phyloP scores from a whole-genome alignment of 2,888 invertebrate species.

The Chaetoderma sp. region DNA sequence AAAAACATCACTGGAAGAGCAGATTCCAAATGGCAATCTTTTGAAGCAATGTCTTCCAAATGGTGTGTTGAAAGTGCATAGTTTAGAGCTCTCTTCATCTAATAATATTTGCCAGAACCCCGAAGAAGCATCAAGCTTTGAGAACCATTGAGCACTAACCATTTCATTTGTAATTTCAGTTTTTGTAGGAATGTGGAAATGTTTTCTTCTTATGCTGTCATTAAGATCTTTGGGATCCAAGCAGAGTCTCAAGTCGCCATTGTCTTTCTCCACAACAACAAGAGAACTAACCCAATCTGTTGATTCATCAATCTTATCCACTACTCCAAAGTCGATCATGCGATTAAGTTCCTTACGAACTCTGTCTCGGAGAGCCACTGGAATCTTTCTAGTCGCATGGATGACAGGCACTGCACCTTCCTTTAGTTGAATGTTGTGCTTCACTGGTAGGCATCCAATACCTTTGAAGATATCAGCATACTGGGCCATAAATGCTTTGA shows the following conservation, averaged over 20 bases:
- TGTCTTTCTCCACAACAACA: conserved; percentile 31
- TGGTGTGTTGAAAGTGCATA: conserved; percentile 37
- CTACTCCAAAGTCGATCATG: conserved; percentile 31
- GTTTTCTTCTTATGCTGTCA: conserved; percentile 31
- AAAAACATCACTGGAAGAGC: conserved; percentile 10
- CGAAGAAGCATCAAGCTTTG: conserved; percentile 34
- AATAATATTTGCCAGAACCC: conserved; percentile 38
- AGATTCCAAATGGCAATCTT: conserved; percentile 23
- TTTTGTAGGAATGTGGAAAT: conserved; percentile 37
- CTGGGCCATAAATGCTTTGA: too few species aligned
- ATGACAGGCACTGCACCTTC: conserved; percentile 33
- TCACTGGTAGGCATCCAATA: conserved; percentile 37
- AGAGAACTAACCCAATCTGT: conserved; percentile 43
- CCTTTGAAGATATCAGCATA: conserved; percentile 26
- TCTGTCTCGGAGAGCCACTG: conserved; percentile 27
- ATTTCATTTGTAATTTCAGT: conserved; percentile 36
- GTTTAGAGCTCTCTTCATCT: conserved; percentile 16
- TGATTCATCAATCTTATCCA: conserved; percentile 36
- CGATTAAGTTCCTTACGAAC: conserved; percentile 32
- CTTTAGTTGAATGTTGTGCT: conserved; percentile 27
- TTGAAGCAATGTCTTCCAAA: conserved; percentile 27
- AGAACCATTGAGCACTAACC: conserved; percentile 27
- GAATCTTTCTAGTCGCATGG: conserved; percentile 32
- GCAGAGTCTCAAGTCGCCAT: conserved; percentile 39
- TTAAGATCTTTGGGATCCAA: conserved; percentile 42